Conservation (phyloP, 2,888 invertebrate species). For the Odontomyia ornata region DNA sequence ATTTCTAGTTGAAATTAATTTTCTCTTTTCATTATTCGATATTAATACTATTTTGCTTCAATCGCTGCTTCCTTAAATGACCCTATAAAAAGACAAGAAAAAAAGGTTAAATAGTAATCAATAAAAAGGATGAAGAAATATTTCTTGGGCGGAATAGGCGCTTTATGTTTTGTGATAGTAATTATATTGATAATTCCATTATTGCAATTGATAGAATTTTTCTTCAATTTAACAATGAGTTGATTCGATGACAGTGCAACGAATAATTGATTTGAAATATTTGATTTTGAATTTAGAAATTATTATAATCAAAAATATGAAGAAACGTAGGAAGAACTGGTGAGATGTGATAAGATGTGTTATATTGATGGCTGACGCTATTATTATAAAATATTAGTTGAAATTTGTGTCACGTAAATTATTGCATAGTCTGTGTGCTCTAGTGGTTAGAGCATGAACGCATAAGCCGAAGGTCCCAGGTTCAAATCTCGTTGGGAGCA, state of each 20-base stretch:
- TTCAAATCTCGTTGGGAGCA: too few relatives aligned
- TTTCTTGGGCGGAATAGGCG: constrained; percentile 27
- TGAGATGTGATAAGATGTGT: not conserved
- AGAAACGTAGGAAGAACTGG: not conserved
- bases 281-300: not conserved
- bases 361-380: not conserved
- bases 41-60: not conserved
- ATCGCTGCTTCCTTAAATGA: not conserved
- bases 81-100: not conserved
- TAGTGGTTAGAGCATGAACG: too few relatives aligned
- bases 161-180: constrained; percentile 40
- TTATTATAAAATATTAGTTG: not conserved
- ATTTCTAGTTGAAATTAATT: constrained; percentile 10
- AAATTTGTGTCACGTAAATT: too few relatives aligned
- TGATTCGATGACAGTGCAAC: constrained; percentile 11
- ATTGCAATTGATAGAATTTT: constrained; percentile 15
- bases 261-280: constrained; percentile 22
- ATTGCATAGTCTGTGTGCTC: too few relatives aligned
- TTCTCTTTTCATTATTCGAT: not conserved
- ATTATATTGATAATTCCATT: constrained; percentile 23
- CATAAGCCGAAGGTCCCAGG: too few relatives aligned
- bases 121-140: not conserved
- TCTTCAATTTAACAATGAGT: not conserved
- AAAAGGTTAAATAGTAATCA: not conserved
- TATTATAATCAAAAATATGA: constrained; percentile 19